A percentile compares a stretch with the other conserved stretches of the same genome.
Evolutionary conservation across 2,888 invertebrate species (phyloP).

Genomic region (Athalia circularis): DNA sequence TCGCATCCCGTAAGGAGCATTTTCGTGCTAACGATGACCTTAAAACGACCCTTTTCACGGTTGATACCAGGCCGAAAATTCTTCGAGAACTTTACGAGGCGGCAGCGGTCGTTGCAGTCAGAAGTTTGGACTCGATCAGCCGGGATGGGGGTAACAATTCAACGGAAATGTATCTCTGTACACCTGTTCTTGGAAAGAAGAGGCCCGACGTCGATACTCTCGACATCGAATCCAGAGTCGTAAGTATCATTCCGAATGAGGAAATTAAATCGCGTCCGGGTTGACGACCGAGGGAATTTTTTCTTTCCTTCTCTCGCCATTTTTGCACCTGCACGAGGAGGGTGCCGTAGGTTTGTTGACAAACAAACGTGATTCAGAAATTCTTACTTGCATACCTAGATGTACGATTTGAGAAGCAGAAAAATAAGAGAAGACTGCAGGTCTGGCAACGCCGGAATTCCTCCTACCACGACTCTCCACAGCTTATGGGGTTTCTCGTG

Average conservation of each 20-base stretch:
- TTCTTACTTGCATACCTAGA: neutral
- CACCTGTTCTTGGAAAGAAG: conserved; percentile 86
- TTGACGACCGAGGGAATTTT: neutral
- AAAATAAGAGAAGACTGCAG: conserved; percentile 46
- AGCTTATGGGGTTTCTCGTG: conserved; percentile 38
- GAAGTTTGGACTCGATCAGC: conserved; percentile 81
- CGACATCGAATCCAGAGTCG: conserved; percentile 92
- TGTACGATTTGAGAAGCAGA: conserved; percentile 34
- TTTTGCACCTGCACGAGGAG: neutral
- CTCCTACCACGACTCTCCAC: conserved; percentile 53
- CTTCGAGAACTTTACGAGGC: conserved; percentile 87
- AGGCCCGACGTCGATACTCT: conserved; percentile 82
- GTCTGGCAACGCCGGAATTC: conserved; percentile 66
- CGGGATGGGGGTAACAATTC: conserved; percentile 80
- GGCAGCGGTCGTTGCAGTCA: conserved; percentile 82
- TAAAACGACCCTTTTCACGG: conserved; percentile 85
- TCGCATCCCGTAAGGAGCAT: conserved; percentile 87
- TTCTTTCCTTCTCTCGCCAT: no score
- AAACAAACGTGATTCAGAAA: conserved; percentile 58
- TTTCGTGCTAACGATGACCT: conserved; percentile 83
- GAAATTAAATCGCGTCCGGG: neutral
- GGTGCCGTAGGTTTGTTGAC: conserved; percentile 53
- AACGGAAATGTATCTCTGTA: conserved; percentile 84
- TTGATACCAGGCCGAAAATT: conserved; percentile 84
- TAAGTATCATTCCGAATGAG: conserved; percentile 76